Evolutionary conservation across 2,113 vertebrate genomes (phyloP).

Genomic region (Cinclus mexicanus): DNA sequence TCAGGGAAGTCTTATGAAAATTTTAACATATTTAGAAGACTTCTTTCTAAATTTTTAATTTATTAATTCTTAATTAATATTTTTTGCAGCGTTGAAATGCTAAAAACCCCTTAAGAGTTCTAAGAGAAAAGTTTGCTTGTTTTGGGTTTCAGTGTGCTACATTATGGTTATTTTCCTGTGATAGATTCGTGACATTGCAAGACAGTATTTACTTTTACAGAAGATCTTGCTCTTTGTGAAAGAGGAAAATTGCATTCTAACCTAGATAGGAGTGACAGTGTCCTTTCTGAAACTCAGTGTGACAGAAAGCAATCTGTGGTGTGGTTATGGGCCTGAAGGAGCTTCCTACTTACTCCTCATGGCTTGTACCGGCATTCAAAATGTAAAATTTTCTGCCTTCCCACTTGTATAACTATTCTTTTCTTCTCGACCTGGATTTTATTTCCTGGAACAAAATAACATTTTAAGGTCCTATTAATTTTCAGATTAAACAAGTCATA

Average conservation of each 20-base stretch:
- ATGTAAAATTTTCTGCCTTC: background rate
- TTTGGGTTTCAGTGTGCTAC: background rate
- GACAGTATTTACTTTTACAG: background rate
- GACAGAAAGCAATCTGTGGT: background rate
- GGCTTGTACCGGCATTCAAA: background rate
- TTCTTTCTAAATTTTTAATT: background rate
- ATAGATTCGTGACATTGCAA: background rate
- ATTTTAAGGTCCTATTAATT: conserved; percentile 45
- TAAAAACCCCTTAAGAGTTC: background rate
- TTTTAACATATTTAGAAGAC: background rate
- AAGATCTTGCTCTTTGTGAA: background rate
- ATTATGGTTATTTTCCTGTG: background rate
- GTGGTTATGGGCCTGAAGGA: background rate
- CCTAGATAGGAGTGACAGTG: background rate
- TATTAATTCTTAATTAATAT: no score
- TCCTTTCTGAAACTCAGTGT: background rate
- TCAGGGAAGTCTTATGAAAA: background rate
- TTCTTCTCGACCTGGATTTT: conserved; percentile 29
- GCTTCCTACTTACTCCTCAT: background rate
- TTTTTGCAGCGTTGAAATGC: background rate
- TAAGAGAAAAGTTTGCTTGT: background rate
- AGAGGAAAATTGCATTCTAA: background rate
- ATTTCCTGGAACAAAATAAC: conserved; percentile 47
- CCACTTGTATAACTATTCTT: background rate
- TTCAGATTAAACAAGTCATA: conserved; percentile 52